Evolutionary conservation across 2,797 vertebrate species (phyloP), one percentile per base, ranked within the genome.

Genomic region (Tapirus indicus): DNA sequence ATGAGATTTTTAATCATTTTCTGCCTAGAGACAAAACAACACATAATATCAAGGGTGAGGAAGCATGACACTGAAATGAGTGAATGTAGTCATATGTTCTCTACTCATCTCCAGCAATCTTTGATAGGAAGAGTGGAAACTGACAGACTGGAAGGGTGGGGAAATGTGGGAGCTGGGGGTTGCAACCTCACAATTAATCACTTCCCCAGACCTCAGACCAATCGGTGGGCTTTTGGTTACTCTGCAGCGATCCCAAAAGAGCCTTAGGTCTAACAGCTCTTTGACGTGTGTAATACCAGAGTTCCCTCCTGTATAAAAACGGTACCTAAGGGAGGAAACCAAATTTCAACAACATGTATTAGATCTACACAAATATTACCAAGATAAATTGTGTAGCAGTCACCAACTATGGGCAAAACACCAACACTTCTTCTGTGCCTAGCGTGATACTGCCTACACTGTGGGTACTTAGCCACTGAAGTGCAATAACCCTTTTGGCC

Each of bases 1-100:
- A 29, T 94, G 64, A 93, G 49, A 95, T 54, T 87, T 89, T 94
- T 69, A 79, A 38, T 85, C 38, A 84, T 86, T 95, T 94, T 96
- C 69, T 94, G 32, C 88, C 35, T 80, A 83, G 4, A 96, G 20
- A 91, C 41, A 95, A 95, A 58, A 94, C 16, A 92, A 66, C 79
- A 93, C 35, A 52, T 32, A 84, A 69, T 95, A 84, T 44, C 44
- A 92, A 97, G 49, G 29, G 27, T 35, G 85, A 96, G 49, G 58
- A 92, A 94, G 60, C 54, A 77, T 69, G 35, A 58, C 41, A 89
- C 18, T 5, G 11, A 90, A 91, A 66, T 54, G 35, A 88, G 25
- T 83, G 80, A 88, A 91, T 58, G 21, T 6, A 64, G 16, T 66
- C 54, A 87, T 95, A 23, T 92, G 38, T 83, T 86, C 21, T 88